Base-by-base conservation (phyloP, 2,888 invertebrate genomes). In the Dromius quadrimaculatus region DNA sequence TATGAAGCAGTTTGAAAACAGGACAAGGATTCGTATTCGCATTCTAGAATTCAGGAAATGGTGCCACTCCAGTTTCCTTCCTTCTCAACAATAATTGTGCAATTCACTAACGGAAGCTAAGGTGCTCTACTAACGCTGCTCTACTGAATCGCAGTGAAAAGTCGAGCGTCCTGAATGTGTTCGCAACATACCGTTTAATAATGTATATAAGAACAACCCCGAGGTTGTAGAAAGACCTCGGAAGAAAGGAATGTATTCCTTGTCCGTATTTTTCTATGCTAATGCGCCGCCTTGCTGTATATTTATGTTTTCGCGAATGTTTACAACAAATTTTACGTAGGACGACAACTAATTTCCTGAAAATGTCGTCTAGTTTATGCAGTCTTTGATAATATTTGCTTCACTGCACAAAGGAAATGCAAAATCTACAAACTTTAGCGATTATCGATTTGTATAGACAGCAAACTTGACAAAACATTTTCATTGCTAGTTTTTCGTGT, bases 331-430 rank as follows among this genome's bases (percentile, higher is more conserved):
- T 41, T 36, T 11, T 11, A 15, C 41, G 41, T 11, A 41, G 15
- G 15, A 41, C 13, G 41, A 41, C 15, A 45, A n/a, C 11, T 54
- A 23, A 54, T 54, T 54, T 54, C 50, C 50, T 54, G 15, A 28
- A 41, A 6, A 28, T 47, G 47, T 47, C 47, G n/a, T 47, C 23
- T 47, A 22, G 47, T 22, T 47, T 22, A 47, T 20, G 22, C 22
- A n/a, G 20, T 47, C 47, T 47, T 47, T 47, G 47, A 47, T 47
- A 36, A 3, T 11, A 0, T 47, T 15, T 41, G 41, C 5, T 9
- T n/a, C n/a, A n/a, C n/a, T 22, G 20, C 17, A 47, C 47, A 47
- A 47, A 47, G 47, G 6, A 11, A n/a, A 5, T 11, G 8, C 23
- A 47, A 11, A 47, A 11, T 9, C 20, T 47, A 36, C n/a, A 2